Percentiles rank a stretch among this genome's conserved stretches.
Conservation (phyloP, 1,140 invertebrate genomes). For the Thaumetopoea pityocampa region DNA sequence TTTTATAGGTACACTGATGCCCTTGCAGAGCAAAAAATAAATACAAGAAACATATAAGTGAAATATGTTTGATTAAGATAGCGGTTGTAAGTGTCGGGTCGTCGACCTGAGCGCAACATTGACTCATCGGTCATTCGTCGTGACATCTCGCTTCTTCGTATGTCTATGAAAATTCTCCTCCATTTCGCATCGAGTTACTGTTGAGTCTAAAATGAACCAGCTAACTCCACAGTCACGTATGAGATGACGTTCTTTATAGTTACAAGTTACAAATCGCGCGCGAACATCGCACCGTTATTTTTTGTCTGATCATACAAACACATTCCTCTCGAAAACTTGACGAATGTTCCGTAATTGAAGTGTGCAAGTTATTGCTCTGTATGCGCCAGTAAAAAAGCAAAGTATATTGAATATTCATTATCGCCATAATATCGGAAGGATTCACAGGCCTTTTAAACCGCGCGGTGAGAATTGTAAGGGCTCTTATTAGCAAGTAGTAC, state of each 20-base stretch:
- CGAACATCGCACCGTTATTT: slow-evolving; percentile 24
- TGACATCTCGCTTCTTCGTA: slow-evolving; percentile 38
- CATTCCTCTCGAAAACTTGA: slow-evolving; percentile 29
- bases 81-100: slow-evolving; percentile 34
- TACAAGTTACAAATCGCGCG: slow-evolving; percentile 9
- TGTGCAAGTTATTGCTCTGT: slow-evolving; percentile 23
- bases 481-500: slow-evolving; percentile 16
- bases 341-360: slow-evolving; percentile 31
- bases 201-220: slow-evolving; percentile 28
- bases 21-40: neutral
- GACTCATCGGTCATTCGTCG: slow-evolving; percentile 59
- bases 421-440: slow-evolving; percentile 20
- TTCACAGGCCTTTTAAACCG: slow-evolving; percentile 17
- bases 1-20: neutral
- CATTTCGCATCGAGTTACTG: slow-evolving; percentile 4
- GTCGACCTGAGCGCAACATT: slow-evolving; percentile 46
- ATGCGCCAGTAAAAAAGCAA: slow-evolving; percentile 22
- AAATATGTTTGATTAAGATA: too few relatives aligned
- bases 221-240: slow-evolving; percentile 31
- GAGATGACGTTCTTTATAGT: slow-evolving; percentile 20
- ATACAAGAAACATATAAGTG: too few relatives aligned
- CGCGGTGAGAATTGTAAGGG: slow-evolving; percentile 21
- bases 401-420: slow-evolving; percentile 39
- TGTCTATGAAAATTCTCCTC: slow-evolving; percentile 18
- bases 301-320: slow-evolving; percentile 27